Base-by-base conservation (phyloP, 2,113 vertebrate species). In the Podocnemis expansa region DNA sequence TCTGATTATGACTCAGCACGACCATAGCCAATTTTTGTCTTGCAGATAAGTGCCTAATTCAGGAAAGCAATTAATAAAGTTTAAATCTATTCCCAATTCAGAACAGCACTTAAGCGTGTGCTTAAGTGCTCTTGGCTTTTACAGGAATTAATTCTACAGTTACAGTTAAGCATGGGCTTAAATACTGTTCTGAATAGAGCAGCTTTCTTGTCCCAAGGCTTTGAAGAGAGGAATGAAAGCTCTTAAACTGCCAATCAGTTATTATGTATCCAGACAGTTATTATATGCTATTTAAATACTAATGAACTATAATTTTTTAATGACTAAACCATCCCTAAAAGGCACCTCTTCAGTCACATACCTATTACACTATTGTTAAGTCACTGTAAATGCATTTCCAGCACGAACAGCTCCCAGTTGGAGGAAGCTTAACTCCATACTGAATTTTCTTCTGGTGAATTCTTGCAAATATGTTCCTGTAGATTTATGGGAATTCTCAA, bases 231-330 rank as follows among this genome's bases (percentile, higher is more conserved):
- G 43, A 27, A 27, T 76, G 43, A 29, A 56, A 29, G 17, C 49
- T 89, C 70, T 31, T 93, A 84, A 93, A 55, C 76, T 81, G 31
- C n/a, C 79, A 55, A 31, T 92, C 75, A 31, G 38, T 84, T 93
- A 86, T 78, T 87, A 93, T 84, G 55, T 75, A 91, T 75, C 49
- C 51, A 84, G 29, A 84, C 27, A 85, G 75, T 80, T 82, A 91
- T 92, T 78, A 56, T 80, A 89, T 88, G n/a, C 51, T 84, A 43
- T 85, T 95, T 85, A 90, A 17, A 34, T 87, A 58, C 6, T 80
- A 89, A 95, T 95, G 82, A 95, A 84, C 91, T 84, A 78, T 92
- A 83, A 96, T 93, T 94, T 96, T 82, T 89, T 87, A 80, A 88
- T 87, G 84, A 93, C 93, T 94, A 95, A 81, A 89, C 41, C 31